Evolutionary conservation across 2,888 invertebrate genomes (phyloP).

Genomic region (Gandaritis pyraliata): DNA sequence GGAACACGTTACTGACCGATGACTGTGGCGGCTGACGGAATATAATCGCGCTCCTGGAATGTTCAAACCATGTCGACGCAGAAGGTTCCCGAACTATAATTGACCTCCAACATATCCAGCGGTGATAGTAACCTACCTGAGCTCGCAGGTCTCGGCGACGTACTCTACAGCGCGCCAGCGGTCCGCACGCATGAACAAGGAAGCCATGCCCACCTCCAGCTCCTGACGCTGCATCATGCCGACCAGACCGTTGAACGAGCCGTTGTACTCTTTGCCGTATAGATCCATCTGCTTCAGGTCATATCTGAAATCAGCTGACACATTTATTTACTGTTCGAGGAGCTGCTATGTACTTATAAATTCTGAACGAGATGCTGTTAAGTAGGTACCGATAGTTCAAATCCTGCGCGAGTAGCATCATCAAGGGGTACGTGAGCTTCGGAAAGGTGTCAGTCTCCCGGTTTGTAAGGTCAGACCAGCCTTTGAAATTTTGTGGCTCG

Average conservation of each 20-base stretch:
- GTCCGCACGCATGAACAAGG: slow-evolving; percentile 84
- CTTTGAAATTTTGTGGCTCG: slow-evolving; percentile 64
- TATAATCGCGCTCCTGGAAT: slow-evolving; percentile 80
- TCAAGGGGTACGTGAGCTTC: slow-evolving; percentile 69
- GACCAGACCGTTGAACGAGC: slow-evolving; percentile 83
- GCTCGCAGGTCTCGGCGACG: slow-evolving; percentile 78
- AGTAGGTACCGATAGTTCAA: slow-evolving; percentile 59
- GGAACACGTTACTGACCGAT: slow-evolving; percentile 85
- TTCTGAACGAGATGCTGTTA: not conserved
- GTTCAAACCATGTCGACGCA: not conserved
- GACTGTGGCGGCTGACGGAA: slow-evolving; percentile 86
- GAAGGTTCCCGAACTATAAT: not conserved
- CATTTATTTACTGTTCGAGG: too few species aligned
- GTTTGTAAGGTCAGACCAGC: slow-evolving; percentile 65
- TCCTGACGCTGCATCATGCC: slow-evolving; percentile 83
- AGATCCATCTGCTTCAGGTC: slow-evolving; percentile 64
- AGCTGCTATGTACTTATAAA: too few species aligned
- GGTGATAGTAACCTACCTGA: slow-evolving; percentile 52
- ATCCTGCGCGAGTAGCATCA: slow-evolving; percentile 66
- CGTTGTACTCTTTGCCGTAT: slow-evolving; percentile 84
- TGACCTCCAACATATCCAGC: too few species aligned
- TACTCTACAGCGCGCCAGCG: slow-evolving; percentile 80
- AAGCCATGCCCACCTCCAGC: slow-evolving; percentile 77
- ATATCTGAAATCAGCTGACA: slow-evolving; percentile 47
- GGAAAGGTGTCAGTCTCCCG: slow-evolving; percentile 71